Percentiles rank a stretch among this genome's conserved stretches.
Conservation (phyloP, 1,140 invertebrate genomes). For the Drosophila guanche region DNA sequence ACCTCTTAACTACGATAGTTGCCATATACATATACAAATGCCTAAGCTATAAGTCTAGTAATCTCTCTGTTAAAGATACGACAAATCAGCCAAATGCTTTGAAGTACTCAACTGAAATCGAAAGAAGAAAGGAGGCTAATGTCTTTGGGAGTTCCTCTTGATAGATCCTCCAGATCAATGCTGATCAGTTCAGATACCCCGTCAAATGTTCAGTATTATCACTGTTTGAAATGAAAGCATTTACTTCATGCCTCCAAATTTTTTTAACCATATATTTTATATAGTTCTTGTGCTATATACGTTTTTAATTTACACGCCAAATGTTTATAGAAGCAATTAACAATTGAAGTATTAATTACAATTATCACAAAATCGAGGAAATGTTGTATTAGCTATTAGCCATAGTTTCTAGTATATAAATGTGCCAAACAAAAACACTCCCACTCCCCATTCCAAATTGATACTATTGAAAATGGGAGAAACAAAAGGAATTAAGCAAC, state of each 20-base stretch:
- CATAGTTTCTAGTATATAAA: conserved; percentile 53
- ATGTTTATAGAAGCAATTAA: conserved; percentile 48
- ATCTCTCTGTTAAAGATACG: conserved; percentile 19
- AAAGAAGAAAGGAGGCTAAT: neutral
- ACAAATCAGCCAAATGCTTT: conserved; percentile 47
- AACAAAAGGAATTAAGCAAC: conserved; percentile 32
- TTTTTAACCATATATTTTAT: conserved; percentile 60
- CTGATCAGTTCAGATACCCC: neutral
- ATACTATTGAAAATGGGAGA: conserved; percentile 18
- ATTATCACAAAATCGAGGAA: conserved; percentile 30
- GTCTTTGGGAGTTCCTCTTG: conserved; percentile 7
- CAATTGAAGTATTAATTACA: conserved; percentile 20
- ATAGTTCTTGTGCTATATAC: conserved; percentile 34
- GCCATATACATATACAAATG: conserved; percentile 5
- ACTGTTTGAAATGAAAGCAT: conserved; percentile 52
- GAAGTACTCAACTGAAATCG: neutral
- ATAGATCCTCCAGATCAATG: conserved; percentile 3
- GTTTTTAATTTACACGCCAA: conserved; percentile 60
- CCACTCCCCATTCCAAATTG: conserved; percentile 25
- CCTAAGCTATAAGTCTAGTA: conserved; percentile 23
- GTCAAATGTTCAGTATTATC: conserved; percentile 23
- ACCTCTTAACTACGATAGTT: conserved; percentile 11
- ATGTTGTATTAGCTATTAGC: conserved; percentile 70
- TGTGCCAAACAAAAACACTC: conserved; percentile 60
- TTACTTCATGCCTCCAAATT: conserved; percentile 45